A percentile compares a stretch with the other conserved stretches of the same genome.
Evolutionary conservation across 1,140 invertebrate genomes (phyloP).

Genomic region (Heliothis virescens): DNA sequence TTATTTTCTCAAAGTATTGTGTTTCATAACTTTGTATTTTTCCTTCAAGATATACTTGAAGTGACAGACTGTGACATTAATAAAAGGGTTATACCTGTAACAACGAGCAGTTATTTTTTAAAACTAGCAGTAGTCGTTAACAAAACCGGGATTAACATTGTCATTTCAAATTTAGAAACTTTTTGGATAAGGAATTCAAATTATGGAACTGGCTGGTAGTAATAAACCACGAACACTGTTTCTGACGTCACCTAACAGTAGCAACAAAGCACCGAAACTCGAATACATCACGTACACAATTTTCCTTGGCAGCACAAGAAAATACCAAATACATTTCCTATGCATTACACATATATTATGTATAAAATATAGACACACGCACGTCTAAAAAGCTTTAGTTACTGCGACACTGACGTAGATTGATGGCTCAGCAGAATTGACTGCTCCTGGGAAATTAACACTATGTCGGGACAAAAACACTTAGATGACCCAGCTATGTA

Average conservation of each 20-base stretch:
- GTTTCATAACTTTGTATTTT: background rate
- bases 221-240: too few species aligned
- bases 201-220: too few species aligned
- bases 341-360: background rate
- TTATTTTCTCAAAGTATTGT: background rate
- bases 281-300: background rate
- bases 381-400: constrained; percentile 37
- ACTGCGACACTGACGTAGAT: constrained; percentile 46
- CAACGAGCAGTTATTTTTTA: too few species aligned
- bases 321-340: background rate
- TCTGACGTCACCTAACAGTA: too few species aligned
- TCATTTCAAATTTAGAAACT: too few species aligned
- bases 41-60: background rate
- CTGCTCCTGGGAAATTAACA: constrained; percentile 58
- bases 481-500: constrained; percentile 28
- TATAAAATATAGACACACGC: constrained; percentile 12
- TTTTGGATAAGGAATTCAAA: too few species aligned
- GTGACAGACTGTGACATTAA: background rate
- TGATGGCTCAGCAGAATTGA: constrained; percentile 53
- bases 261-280: background rate
- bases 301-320: background rate
- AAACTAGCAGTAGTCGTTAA: too few species aligned
- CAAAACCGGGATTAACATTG: too few species aligned
- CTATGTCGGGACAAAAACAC: constrained; percentile 43
- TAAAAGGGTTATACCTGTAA: background rate